These are phyloP conservation scores for Manduca sexta DNA, from an alignment of 1,140 invertebrate genomes.

Conservation along the genomic window DNA sequence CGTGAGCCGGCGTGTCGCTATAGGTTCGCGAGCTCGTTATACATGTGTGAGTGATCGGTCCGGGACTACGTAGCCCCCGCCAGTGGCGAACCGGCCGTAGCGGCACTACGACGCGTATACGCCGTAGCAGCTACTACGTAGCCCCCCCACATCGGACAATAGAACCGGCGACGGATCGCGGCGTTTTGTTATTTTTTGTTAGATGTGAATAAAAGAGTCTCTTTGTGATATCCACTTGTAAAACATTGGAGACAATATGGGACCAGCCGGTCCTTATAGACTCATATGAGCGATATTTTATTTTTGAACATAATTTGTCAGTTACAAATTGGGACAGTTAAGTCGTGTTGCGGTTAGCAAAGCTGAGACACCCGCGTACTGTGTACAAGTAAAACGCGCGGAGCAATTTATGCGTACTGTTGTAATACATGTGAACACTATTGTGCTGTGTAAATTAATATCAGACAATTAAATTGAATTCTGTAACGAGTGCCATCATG, in stretches of 20 bases:
- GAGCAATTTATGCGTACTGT: conserved; percentile 18
- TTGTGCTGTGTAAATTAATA: conserved; percentile 36
- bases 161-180: conserved; percentile 47
- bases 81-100: conserved; percentile 57
- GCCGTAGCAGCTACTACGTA: conserved; percentile 33
- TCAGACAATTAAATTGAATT: conserved; percentile 23
- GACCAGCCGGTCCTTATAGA: conserved; percentile 35
- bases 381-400: conserved; percentile 13
- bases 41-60: conserved; percentile 47
- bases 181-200: conserved; percentile 53
- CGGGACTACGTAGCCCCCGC: conserved; percentile 61
- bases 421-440: conserved; percentile 29
- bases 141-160: conserved; percentile 48
- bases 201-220: conserved; percentile 41
- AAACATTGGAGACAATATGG: conserved; percentile 39
- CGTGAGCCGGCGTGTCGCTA: conserved; percentile 24
- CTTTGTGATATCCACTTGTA: conserved; percentile 38
- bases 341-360: conserved; percentile 28
- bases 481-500: conserved; percentile 22
- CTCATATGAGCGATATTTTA: conserved; percentile 36
- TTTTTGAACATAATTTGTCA: conserved; percentile 40
- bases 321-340: conserved; percentile 30
- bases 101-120: conserved; percentile 52
- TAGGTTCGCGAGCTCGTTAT: conserved; percentile 19
- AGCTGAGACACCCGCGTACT: conserved; percentile 23